phyloP scores from a whole-genome alignment of 2,888 invertebrate species.

The Polymixis lichenea region DNA sequence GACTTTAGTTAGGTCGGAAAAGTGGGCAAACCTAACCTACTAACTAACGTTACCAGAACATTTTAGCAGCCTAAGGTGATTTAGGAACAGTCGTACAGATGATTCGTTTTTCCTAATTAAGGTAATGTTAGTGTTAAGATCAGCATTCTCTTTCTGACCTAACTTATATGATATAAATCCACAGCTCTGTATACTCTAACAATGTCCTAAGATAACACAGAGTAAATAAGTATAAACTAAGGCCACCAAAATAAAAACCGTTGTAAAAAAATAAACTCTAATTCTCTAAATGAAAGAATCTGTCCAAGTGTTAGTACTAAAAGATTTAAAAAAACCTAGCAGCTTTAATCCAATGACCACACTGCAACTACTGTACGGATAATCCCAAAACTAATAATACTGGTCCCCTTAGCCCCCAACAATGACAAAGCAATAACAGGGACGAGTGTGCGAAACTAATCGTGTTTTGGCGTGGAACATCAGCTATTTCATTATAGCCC shows the following conservation, averaged over 20 bases:
- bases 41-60: neutral
- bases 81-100: too few species aligned
- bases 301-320: conserved; percentile 1
- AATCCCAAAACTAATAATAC: conserved; percentile 61
- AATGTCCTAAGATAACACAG: neutral
- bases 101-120: too few species aligned
- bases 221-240: neutral
- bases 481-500: conserved; percentile 75
- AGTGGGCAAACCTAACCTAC: too few species aligned
- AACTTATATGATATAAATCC: neutral
- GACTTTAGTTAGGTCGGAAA: neutral
- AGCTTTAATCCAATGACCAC: conserved; percentile 49
- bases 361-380: conserved; percentile 37
- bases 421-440: conserved; percentile 67
- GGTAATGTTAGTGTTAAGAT: too few species aligned
- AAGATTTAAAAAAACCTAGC: neutral
- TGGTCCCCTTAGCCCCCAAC: conserved; percentile 44
- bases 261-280: neutral
- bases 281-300: neutral
- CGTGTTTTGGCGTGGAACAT: conserved; percentile 74
- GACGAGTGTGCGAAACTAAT: conserved; percentile 78
- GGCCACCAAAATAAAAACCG: neutral
- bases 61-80: too few species aligned
- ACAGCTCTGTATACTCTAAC: neutral
- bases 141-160: too few species aligned